phyloP scores from a whole-genome alignment of 2,797 vertebrate species.

The Gastrophryne carolinensis region DNA sequence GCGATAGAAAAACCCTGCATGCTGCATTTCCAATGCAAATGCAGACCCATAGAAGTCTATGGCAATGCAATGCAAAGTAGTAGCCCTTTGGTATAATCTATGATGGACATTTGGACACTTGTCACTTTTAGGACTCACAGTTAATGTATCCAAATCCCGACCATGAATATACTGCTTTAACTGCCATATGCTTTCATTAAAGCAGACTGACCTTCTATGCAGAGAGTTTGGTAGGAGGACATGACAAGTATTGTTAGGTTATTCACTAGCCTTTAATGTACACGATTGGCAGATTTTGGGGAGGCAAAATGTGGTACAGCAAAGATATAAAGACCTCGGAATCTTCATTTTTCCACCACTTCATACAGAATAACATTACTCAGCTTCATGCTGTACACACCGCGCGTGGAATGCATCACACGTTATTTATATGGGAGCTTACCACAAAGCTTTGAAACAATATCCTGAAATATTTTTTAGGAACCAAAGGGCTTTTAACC shows the following conservation, averaged over 20 bases:
- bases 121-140: too few relatives aligned
- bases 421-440: constrained; percentile 12
- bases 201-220: too few relatives aligned
- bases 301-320: background rate
- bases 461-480: constrained; percentile 18
- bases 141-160: too few relatives aligned
- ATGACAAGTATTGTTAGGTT: background rate
- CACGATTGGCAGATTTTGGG: background rate
- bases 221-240: too few relatives aligned
- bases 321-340: background rate
- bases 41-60: too few relatives aligned
- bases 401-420: constrained; percentile 11
- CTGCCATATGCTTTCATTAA: too few relatives aligned
- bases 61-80: too few relatives aligned
- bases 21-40: too few relatives aligned
- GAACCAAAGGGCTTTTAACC: background rate
- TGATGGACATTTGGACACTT: too few relatives aligned
- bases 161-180: too few relatives aligned
- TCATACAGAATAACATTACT: constrained; percentile 10
- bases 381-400: constrained; percentile 1
- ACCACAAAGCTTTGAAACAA: constrained; percentile 30
- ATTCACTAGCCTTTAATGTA: background rate
- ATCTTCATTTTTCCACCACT: background rate
- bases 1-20: too few relatives aligned
- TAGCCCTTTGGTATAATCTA: too few relatives aligned